phyloP scores from a whole-genome alignment of 2,797 vertebrate genomes.

The Vireo griseus region DNA sequence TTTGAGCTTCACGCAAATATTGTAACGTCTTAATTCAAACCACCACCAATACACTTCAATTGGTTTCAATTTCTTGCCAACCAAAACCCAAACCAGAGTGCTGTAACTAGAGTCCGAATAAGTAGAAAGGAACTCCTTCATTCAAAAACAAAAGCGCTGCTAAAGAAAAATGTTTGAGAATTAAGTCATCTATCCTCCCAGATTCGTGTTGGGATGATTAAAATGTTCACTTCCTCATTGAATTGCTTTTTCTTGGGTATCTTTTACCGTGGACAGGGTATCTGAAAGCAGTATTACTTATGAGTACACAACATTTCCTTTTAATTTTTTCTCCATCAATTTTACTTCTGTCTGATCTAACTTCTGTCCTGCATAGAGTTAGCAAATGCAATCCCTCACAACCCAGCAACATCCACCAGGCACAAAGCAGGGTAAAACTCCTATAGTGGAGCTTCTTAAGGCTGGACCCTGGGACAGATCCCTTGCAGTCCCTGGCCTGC shows the following conservation, averaged over 20 bases:
- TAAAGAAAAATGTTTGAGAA: not conserved
- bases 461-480: not conserved
- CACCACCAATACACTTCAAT: not conserved
- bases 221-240: not conserved
- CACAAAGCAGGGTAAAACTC: not conserved
- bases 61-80: not conserved
- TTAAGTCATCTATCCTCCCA: not conserved
- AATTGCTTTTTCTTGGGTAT: not conserved
- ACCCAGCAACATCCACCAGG: not conserved
- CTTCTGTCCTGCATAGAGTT: not conserved
- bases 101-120: rapidly evolving
- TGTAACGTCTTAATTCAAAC: not conserved
- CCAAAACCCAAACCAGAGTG: not conserved
- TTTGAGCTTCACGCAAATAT: not conserved
- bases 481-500: not conserved
- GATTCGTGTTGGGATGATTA: not conserved
- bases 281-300: not conserved
- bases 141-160: not conserved
- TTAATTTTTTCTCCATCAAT: not conserved
- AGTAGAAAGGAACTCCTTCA: not conserved
- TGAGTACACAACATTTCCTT: rapidly evolving
- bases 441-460: not conserved
- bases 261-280: not conserved
- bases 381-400: not conserved
- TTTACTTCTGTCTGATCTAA: not conserved